Base-by-base conservation (phyloP, 2,113 vertebrate genomes). In the Melanocharis versteri region DNA sequence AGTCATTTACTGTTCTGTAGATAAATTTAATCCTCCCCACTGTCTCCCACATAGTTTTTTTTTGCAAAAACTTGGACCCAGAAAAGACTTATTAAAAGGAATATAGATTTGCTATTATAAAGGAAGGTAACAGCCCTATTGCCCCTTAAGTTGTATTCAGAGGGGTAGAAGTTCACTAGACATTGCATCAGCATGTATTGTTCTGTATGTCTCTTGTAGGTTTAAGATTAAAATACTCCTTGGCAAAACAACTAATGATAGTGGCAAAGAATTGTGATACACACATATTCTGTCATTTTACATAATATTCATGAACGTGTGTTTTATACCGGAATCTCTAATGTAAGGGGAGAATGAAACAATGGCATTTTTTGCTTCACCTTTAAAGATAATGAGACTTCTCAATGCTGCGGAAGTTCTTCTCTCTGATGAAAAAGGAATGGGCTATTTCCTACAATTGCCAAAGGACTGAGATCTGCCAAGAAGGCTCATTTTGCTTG, bases 401-500 rank as follows among this genome's bases (percentile, higher is more conserved):
- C 13, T 62, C 23, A 64, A 61, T 6, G 47, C 77, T 65, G 45
- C 0, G 0, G 27, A 90, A 61, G 24, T 40, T 39, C 11, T 91
- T 81, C 64, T 96, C 22, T 40, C 57, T 50, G 40, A 68, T 60
- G 33, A 90, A 95, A 94, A 91, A 71, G 54, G 40, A 77, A 72
- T 7, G 33, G 75, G 15, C 28, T 77, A 50, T 37, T 91, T 78
- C 62, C 48, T 76, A 37, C 39, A 16, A 53, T 50, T 20, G 10
- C 47, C 81, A 91, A 77, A 89, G 79, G 56, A 56, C 15, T 24
- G 58, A 56, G 17, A 33, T 78, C 89, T 97, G 95, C 82, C 84
- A 96, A 85, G 77, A 77, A 95, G 89, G 45, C 37, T 90, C 83
- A 54, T 81, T 97, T 96, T 94, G 44, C 71, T 95, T 94, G 68